phyloP scores from a whole-genome alignment of 2,888 invertebrate species.

The Bedellia somnulentella region DNA sequence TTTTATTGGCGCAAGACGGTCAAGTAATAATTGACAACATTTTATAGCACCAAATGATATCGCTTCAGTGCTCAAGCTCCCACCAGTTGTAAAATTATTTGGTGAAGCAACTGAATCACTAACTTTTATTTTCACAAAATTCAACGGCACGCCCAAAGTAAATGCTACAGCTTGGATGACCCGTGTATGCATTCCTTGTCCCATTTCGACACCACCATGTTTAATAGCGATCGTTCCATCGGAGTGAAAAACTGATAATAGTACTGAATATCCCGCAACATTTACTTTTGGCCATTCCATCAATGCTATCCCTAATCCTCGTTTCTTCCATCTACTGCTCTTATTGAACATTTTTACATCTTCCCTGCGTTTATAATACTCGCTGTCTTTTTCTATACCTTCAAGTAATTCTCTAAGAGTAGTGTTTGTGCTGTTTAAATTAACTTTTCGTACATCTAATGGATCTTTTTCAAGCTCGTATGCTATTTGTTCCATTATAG shows the following conservation, averaged over 20 bases:
- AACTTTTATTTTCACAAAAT: conserved; percentile 67
- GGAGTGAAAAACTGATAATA: conserved; percentile 68
- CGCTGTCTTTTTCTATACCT: conserved; percentile 35
- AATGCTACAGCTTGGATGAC: conserved; percentile 68
- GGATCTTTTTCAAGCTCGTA: conserved; percentile 58
- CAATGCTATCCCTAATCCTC: conserved; percentile 67
- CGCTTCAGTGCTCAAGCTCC: conserved; percentile 41
- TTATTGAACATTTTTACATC: conserved; percentile 57
- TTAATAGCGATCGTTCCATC: conserved; percentile 72
- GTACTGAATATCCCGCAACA: conserved; percentile 55
- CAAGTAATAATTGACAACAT: conserved; percentile 31
- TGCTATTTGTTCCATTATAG: conserved; percentile 69
- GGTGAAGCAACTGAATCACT: conserved; percentile 63
- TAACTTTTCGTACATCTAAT: conserved; percentile 55
- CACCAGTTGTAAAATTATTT: conserved; percentile 68
- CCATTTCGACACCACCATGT: conserved; percentile 76
- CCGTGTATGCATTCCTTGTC: conserved; percentile 79
- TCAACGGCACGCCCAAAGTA: conserved; percentile 65
- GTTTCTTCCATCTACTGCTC: conserved; percentile 78
- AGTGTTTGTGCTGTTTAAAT: conserved; percentile 31
- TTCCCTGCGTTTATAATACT: conserved; percentile 46
- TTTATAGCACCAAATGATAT: conserved; percentile 32
- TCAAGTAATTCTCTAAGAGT: conserved; percentile 46
- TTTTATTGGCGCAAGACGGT: conserved; percentile 26
- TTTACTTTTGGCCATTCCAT: conserved; percentile 66